phyloP scores from a whole-genome alignment of 2,113 vertebrate genomes.

The Alligator sinensis region DNA sequence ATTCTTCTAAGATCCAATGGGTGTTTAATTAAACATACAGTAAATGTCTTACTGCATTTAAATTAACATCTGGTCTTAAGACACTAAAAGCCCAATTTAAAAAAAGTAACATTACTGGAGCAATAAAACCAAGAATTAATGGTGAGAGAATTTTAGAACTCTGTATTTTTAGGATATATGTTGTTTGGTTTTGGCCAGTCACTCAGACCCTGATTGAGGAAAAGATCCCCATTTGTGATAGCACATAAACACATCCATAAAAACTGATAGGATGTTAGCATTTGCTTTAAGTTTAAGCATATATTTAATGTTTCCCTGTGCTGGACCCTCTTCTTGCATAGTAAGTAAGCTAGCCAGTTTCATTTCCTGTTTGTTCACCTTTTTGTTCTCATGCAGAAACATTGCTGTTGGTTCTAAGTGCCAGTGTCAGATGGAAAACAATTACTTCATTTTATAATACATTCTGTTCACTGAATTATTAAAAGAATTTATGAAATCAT shows the following conservation, averaged over 20 bases:
- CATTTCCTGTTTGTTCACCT: background rate
- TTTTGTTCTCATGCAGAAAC: background rate
- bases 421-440: background rate
- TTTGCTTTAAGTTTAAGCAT: background rate
- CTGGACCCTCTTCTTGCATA: background rate
- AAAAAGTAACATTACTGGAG: background rate
- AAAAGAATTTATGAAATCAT: background rate
- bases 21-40: fast-evolving
- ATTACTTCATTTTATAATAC: background rate
- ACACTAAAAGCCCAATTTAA: background rate
- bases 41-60: background rate
- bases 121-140: background rate
- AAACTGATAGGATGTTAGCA: fast-evolving
- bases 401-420: background rate
- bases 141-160: background rate
- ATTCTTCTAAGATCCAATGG: background rate
- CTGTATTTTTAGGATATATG: background rate
- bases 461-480: background rate
- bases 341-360: fast-evolving
- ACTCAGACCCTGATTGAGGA: background rate
- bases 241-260: fast-evolving
- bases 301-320: background rate
- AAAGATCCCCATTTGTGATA: background rate
- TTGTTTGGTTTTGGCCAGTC: background rate
- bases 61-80: background rate